Evolutionary conservation across 2,797 vertebrate genomes (phyloP).

Genomic region (Gymnothorax reevesii): DNA sequence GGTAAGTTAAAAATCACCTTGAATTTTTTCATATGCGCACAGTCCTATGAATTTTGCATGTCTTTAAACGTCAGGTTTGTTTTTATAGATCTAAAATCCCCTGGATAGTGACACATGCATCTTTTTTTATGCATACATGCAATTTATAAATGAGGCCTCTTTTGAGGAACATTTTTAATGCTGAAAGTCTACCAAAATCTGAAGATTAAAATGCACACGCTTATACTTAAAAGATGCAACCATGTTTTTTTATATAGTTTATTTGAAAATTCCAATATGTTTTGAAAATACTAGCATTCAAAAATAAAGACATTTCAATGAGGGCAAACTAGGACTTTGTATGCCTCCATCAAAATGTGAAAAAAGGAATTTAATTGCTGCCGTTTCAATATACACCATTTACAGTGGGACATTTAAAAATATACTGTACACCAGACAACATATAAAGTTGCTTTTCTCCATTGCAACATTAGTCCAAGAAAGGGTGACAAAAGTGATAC

Average conservation of each 20-base stretch:
- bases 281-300: conserved; percentile 68
- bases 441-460: conserved; percentile 55
- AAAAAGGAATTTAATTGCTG: neutral
- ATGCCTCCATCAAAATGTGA: neutral
- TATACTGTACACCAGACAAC: conserved; percentile 73
- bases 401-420: conserved; percentile 69
- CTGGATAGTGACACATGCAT: too few relatives aligned
- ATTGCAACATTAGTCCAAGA: conserved; percentile 71
- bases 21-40: too few relatives aligned
- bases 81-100: too few relatives aligned
- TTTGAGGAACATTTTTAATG: neutral
- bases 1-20: too few relatives aligned
- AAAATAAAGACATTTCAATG: conserved; percentile 59
- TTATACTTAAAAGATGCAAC: neutral
- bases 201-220: neutral
- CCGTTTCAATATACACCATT: conserved; percentile 39
- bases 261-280: conserved; percentile 63
- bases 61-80: too few relatives aligned
- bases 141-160: too few relatives aligned
- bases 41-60: too few relatives aligned
- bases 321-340: neutral
- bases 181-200: neutral
- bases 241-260: conserved; percentile 50
- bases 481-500: conserved; percentile 65
- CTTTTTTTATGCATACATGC: too few relatives aligned